These are phyloP conservation scores for Apostichopus parvimensis DNA, from an alignment of 35 echinoderm and acorn worm species.

Conservation along the genomic window DNA sequence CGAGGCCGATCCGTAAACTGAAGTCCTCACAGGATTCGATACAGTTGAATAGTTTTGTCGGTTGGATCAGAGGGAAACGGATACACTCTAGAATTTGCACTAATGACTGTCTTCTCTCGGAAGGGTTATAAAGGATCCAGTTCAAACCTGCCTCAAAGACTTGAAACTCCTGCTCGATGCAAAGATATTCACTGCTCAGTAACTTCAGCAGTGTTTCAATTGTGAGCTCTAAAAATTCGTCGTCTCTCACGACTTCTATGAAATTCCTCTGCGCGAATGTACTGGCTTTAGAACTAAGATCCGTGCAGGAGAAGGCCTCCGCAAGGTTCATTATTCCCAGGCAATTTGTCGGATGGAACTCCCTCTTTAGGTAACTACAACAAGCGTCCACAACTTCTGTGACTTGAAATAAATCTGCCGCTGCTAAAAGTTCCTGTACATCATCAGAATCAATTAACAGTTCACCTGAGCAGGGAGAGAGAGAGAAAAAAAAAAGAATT, in stretches of 20 bases:
- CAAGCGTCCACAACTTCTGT: slow-evolving; percentile 68
- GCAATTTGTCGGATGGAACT: slow-evolving; percentile 91
- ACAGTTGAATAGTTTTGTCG: slow-evolving; percentile 69
- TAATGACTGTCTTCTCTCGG: slow-evolving; percentile 63
- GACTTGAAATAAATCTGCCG: slow-evolving; percentile 94
- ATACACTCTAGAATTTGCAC: slow-evolving; percentile 78
- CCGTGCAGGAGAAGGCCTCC: slow-evolving; percentile 51
- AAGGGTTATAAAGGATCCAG: slow-evolving; percentile 81
- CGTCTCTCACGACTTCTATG: slow-evolving; percentile 60
- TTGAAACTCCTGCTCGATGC: slow-evolving; percentile 89
- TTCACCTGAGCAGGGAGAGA: slow-evolving; percentile 65
- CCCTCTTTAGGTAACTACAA: slow-evolving; percentile 74
- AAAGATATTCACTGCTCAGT: slow-evolving; percentile 69
- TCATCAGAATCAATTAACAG: slow-evolving; percentile 65
- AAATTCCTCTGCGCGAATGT: slow-evolving; percentile 69
- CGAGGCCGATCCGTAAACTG: slow-evolving; percentile 71
- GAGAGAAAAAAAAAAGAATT: no score
- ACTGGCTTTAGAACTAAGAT: slow-evolving; percentile 52
- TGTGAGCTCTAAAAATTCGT: slow-evolving; percentile 76
- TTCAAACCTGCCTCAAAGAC: slow-evolving; percentile 79
- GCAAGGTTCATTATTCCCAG: slow-evolving; percentile 83
- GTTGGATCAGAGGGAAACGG: slow-evolving; percentile 77
- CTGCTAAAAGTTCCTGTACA: slow-evolving; percentile 78
- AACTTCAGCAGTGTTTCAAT: slow-evolving; percentile 53
- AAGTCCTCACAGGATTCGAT: slow-evolving; percentile 80